Percentiles rank a stretch among this genome's conserved stretches.
Evolutionary conservation across 2,797 vertebrate genomes (phyloP).

Genomic region (Acrossocheilus wenchowensis): DNA sequence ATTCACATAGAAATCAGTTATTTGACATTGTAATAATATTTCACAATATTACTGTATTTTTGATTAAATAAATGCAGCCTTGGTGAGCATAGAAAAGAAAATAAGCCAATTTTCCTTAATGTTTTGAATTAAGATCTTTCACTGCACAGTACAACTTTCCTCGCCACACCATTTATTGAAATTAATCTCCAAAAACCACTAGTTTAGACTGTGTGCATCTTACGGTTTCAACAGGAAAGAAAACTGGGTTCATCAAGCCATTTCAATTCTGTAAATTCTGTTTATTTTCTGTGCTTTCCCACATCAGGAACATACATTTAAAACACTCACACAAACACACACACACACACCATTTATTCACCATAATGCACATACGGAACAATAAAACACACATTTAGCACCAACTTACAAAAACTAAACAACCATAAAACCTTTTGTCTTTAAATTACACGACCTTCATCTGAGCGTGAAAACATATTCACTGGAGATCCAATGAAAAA

Average conservation of each 20-base stretch:
- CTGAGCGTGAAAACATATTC: conserved; percentile 3
- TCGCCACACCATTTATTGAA: background rate
- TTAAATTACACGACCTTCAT: background rate
- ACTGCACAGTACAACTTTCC: background rate
- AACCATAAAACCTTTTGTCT: background rate
- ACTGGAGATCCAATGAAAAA: background rate
- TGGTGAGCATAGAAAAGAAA: background rate
- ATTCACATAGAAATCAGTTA: background rate
- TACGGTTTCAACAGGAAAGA: background rate
- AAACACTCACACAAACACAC: conserved; percentile 20
- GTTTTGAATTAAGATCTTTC: background rate
- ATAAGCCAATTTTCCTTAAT: background rate
- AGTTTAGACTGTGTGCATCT: background rate
- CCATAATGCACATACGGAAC: conserved; percentile 21
- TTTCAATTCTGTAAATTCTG: background rate
- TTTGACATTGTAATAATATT: background rate
- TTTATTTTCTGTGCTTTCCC: conserved; percentile 36
- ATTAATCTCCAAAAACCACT: background rate
- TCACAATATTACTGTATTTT: background rate
- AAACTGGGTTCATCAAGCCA: background rate
- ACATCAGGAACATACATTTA: conserved; percentile 32
- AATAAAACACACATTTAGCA: conserved; percentile 30
- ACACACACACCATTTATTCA: conserved; percentile 37
- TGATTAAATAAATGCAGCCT: background rate
- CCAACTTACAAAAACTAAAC: conserved; percentile 20